Evolutionary conservation across 2,797 vertebrate genomes (phyloP), one percentile per base, ranked within the genome.

Genomic region (Intellagama lesueurii): DNA sequence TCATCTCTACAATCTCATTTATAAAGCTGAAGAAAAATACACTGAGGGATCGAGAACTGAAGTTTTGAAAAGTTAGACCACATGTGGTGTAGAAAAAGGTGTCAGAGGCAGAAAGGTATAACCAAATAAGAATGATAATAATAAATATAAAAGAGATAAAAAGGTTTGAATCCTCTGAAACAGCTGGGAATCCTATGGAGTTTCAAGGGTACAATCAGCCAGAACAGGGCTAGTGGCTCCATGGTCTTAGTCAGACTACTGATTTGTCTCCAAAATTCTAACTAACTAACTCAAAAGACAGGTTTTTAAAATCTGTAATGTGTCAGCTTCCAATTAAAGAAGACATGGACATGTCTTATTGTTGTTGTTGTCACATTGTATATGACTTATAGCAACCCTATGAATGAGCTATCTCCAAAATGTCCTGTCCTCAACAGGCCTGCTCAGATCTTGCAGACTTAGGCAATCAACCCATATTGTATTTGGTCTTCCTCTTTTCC

Each of bases 1-100:
- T 94, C 94, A 95, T 88, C 88, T 81, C 90, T 93, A 94, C 92
- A 94, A 92, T 81, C 90, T 92, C 77, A 94, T 96, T 96, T 94
- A 92, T 93, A 94, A 93, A 92, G 69, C 87, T 52, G 77, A 87
- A 77, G 81, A 88, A 88, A 89, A 88, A 89, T 30, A 78, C 72
- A 73, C 24, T 81, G 92, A 93, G 91, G 95, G 87, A 81, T 94
- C 89, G 88, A 0, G 14, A 88, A 94, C 92, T 95, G 93, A 92
- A 94, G 81, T 94, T 93, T 93, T 90, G 56, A 75, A 0, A 0
- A 92, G 87, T 85, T 89, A 70, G 88, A 88, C 30, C 91, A 93
- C 95, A 94, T 92, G 90, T 91, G 92, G 17, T 47, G 40, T 47
- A 24, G 52, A 44, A 72, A 70, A 87, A 81, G 93, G 90, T 87